Percentiles rank a stretch among this genome's conserved stretches.
These are phyloP conservation scores for Bothrops jararaca DNA, from an alignment of 2,113 vertebrate species.

Conservation along the genomic window DNA sequence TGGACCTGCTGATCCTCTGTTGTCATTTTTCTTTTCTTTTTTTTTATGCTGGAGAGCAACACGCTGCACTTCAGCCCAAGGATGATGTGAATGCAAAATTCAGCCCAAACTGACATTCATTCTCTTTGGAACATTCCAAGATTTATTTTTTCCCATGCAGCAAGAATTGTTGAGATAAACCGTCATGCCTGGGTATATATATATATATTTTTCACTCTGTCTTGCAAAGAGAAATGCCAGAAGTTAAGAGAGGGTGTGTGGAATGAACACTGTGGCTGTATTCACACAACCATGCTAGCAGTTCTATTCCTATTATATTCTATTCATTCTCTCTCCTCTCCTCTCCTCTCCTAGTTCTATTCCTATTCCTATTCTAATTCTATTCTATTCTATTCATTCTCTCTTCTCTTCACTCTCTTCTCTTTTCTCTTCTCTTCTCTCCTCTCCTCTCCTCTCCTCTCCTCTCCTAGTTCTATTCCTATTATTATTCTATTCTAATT, in stretches of 20 bases:
- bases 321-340: background rate
- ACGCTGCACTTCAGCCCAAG: background rate
- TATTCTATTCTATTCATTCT: too few relatives aligned
- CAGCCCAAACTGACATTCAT: background rate
- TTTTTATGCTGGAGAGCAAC: background rate
- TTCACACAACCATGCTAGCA: background rate
- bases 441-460: background rate
- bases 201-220: background rate
- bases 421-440: background rate
- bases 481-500: too few relatives aligned
- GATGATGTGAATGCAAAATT: background rate
- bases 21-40: background rate
- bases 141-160: background rate
- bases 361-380: background rate
- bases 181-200: background rate
- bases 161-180: background rate
- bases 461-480: background rate
- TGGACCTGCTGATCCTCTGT: background rate
- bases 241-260: background rate
- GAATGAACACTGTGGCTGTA: background rate
- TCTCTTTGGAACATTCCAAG: background rate
- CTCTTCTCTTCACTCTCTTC: rapidly evolving
- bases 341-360: too few relatives aligned
- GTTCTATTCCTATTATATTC: too few relatives aligned
- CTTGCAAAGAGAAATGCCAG: background rate